Evolutionary conservation across 37 sponge, comb jelly and placozoan genomes (phyloP).

Genomic region (Cliona cf. orientalis): DNA sequence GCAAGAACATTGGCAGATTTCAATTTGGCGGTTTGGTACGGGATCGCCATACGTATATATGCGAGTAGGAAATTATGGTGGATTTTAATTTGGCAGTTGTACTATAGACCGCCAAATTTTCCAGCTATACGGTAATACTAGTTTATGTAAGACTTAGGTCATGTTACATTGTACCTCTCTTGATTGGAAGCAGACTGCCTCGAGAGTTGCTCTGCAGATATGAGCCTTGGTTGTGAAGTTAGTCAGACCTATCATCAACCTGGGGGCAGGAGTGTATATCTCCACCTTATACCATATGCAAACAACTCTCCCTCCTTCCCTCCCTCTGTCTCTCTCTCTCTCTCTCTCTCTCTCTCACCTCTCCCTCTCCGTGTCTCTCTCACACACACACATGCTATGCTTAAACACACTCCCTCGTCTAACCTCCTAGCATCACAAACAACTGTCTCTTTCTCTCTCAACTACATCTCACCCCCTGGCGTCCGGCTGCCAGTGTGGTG

Average conservation of each 20-base stretch:
- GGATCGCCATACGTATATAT: too few species aligned
- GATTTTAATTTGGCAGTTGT: too few species aligned
- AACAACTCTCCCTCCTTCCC: neutral
- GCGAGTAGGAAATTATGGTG: too few species aligned
- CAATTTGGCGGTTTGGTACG: too few species aligned
- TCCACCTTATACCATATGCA: neutral
- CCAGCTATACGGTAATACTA: too few species aligned
- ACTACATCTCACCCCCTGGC: conserved; percentile 90
- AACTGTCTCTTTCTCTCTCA: neutral
- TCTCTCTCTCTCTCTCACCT: neutral
- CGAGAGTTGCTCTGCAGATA: conserved; percentile 90
- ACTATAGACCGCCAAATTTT: too few species aligned
- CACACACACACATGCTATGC: neutral
- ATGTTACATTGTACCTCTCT: too few species aligned
- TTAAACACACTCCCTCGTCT: too few species aligned
- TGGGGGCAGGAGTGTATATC: neutral
- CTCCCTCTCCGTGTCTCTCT: neutral
- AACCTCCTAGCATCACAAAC: too few species aligned
- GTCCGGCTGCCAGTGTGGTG: conserved; percentile 96
- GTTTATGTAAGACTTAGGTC: too few species aligned
- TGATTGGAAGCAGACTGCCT: conserved; percentile 93
- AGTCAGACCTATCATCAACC: conserved; percentile 92
- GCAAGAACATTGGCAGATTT: too few species aligned
- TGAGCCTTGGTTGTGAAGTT: conserved; percentile 81
- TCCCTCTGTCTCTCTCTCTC: neutral